Base-by-base conservation (phyloP, 2,797 vertebrate genomes). In the Smutsia gigantea region DNA sequence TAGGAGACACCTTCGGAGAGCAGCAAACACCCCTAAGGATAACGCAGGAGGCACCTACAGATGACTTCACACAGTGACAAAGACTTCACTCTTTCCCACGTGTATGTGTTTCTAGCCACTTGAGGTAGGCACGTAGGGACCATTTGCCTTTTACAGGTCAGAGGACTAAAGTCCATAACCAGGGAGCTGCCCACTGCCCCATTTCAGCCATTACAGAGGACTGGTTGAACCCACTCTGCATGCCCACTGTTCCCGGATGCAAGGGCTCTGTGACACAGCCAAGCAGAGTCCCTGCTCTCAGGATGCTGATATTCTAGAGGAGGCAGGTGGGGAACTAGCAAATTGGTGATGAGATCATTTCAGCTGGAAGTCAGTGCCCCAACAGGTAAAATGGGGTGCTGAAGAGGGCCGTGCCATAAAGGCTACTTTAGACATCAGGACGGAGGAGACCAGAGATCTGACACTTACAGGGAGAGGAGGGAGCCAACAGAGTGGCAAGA, bases 391-490 rank as follows among this genome's bases (percentile, higher is more conserved):
- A 25, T 39, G 17, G 29, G 17, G 39, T 2, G 31, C 25, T 2
- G 31, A 1, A 42, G 42, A 0, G 0, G 4, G 46, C 3, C 25
- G 59, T 2, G 0, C 7, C 5, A 23, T 8, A 4, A n/a, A 61
- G 7, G 51, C 57, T 31, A 12, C 66, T 19, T 23, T 2, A 51
- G 37, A 34, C 25, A 11, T 11, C 49, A 13, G 21, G 23, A 37
- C 29, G 49, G 17, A 51, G 34, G 12, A 19, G 42, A 5, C 5
- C 0, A 84, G 1, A 5, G 25, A 8, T 29, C 18, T 25, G 53
- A n/a, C 42, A 34, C 0, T 2, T 7, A 2, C 18, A 4, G 1
- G 63, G 55, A 0, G 0, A n/a, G 18, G 18, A 14, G 13, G 31
- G 31, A 31, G 21, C 3, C 79, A 4, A 13, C 0, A 0, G 31